Evolutionary conservation across 2,888 invertebrate species (phyloP).

Genomic region (Zhuqinia jingwanae): DNA sequence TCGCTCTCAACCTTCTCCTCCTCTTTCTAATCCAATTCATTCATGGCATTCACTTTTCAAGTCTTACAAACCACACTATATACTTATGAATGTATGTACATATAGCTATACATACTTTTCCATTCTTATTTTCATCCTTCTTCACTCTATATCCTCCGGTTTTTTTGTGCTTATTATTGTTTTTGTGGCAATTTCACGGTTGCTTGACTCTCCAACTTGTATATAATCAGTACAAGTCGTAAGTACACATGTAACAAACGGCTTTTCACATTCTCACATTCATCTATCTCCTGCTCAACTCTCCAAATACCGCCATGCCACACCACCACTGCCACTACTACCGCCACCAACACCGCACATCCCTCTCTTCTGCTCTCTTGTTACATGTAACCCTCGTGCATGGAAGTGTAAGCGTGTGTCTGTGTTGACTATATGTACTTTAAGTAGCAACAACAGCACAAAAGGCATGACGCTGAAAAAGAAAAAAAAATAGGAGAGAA

Average conservation of each 20-base stretch:
- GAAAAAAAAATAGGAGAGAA: constrained; percentile 9
- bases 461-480: background rate
- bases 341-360: constrained; percentile 24
- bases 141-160: constrained; percentile 6
- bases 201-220: constrained; percentile 65
- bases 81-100: background rate
- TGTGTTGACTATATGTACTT: constrained; percentile 60
- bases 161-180: constrained; percentile 60
- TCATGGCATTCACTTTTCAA: constrained; percentile 38
- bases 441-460: too few species aligned
- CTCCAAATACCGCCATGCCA: background rate
- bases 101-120: background rate
- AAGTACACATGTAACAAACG: constrained; percentile 50
- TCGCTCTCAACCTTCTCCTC: constrained; percentile 50
- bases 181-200: constrained; percentile 72
- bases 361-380: constrained; percentile 20
- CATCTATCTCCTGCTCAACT: constrained; percentile 32
- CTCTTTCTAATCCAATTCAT: constrained; percentile 71
- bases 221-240: constrained; percentile 49
- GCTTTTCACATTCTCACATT: constrained; percentile 48
- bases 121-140: background rate
- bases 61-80: background rate
- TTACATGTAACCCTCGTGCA: constrained; percentile 23
- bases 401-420: too few species aligned
- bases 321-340: constrained; percentile 25